Conservation (phyloP, 2,113 vertebrate genomes). For the Thinocorus orbignyianus region DNA sequence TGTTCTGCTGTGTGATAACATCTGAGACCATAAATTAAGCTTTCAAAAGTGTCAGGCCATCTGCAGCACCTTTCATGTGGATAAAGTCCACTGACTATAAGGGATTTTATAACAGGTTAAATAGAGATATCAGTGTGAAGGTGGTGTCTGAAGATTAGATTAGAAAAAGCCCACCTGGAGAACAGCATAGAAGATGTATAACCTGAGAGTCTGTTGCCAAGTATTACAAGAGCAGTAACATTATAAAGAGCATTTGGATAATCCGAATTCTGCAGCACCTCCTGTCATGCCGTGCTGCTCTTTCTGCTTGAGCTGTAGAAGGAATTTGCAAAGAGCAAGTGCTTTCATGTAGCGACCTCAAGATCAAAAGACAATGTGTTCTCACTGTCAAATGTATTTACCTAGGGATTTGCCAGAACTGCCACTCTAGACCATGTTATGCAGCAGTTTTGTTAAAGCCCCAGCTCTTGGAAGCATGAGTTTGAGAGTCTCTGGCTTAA, state of each 20-base stretch:
- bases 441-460: not conserved
- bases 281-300: not conserved
- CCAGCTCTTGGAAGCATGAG: not conserved
- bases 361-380: not conserved
- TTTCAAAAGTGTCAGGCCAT: not conserved
- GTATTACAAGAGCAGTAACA: not conserved
- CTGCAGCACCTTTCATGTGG: not conserved
- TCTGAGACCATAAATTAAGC: not conserved
- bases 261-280: not conserved
- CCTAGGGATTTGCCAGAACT: not conserved
- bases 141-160: not conserved
- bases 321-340: constrained; percentile 19
- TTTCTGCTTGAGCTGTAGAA: not conserved
- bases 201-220: not conserved
- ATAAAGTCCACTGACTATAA: not conserved
- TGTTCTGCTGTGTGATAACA: not conserved
- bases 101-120: not conserved
- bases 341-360: not conserved
- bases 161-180: not conserved
- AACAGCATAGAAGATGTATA: not conserved
- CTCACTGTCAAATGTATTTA: constrained; percentile 1
- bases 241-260: not conserved
- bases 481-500: not conserved
- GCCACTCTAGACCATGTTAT: not conserved
- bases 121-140: not conserved